A percentile compares a stretch with the other conserved stretches of the same genome.
These are phyloP conservation scores for Protobothrops flavoviridis DNA, from an alignment of 2,113 vertebrate species.

Conservation along the genomic window DNA sequence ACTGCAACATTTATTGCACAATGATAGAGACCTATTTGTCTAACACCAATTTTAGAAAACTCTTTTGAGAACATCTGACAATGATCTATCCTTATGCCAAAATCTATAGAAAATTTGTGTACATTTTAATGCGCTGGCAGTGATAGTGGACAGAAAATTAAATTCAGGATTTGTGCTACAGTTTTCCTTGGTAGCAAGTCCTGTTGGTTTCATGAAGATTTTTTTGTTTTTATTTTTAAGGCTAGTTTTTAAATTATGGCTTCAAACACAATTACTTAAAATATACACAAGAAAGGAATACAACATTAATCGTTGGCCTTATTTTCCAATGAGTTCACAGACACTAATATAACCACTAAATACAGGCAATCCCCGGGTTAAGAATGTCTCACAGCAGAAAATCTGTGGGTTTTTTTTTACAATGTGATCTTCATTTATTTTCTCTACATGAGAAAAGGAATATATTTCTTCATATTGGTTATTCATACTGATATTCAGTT, in stretches of 20 bases:
- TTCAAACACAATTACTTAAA: background rate
- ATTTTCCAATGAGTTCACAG: background rate
- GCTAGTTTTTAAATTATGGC: background rate
- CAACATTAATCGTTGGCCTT: background rate
- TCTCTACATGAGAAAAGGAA: background rate
- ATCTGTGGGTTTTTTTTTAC: background rate
- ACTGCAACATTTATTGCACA: background rate
- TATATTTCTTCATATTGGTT: background rate
- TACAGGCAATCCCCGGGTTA: background rate
- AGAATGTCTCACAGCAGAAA: background rate
- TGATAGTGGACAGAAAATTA: conserved; percentile 57
- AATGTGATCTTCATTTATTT: background rate
- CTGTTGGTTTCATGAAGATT: background rate
- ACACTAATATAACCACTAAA: background rate
- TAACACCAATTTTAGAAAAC: background rate
- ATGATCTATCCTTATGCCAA: background rate
- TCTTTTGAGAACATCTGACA: background rate
- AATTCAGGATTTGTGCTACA: conserved; percentile 45
- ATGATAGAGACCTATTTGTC: background rate
- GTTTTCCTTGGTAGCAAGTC: background rate
- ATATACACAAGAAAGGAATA: background rate
- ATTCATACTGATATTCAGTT: background rate
- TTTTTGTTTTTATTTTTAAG: background rate
- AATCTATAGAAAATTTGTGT: background rate
- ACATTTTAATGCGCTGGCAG: background rate